Evolutionary conservation across 1,140 invertebrate species (phyloP).

Genomic region (Drosophila ananassae): DNA sequence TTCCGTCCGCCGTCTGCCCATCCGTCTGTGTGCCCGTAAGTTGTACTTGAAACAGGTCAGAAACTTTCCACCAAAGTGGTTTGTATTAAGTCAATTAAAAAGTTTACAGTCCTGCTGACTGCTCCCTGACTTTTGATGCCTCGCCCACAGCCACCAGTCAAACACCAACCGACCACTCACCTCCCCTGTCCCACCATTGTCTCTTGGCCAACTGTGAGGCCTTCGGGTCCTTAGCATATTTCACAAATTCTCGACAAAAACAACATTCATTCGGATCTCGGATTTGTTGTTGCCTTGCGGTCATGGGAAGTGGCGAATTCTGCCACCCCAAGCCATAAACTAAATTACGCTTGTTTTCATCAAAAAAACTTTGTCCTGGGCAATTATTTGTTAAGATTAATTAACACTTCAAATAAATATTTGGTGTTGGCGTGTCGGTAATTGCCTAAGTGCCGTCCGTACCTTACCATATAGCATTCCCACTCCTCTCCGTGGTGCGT

Average conservation of each 20-base stretch:
- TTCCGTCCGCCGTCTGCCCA: constrained; percentile 17
- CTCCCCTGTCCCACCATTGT: not conserved
- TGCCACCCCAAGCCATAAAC: constrained; percentile 56
- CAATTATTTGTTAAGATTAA: constrained; percentile 82
- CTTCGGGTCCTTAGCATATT: constrained; percentile 67
- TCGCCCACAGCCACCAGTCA: constrained; percentile 5
- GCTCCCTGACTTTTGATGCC: constrained; percentile 77
- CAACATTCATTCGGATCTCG: constrained; percentile 59
- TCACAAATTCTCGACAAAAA: constrained; percentile 61
- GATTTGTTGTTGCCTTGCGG: constrained; percentile 56
- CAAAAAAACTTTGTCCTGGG: constrained; percentile 73
- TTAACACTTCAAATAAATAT: constrained; percentile 82
- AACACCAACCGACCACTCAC: not conserved
- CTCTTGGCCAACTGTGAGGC: constrained; percentile 18
- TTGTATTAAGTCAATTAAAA: constrained; percentile 83
- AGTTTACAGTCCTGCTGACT: constrained; percentile 80
- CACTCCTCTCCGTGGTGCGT: not conserved
- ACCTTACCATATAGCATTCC: constrained; percentile 15
- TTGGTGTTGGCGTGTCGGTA: constrained; percentile 63
- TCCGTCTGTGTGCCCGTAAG: constrained; percentile 39
- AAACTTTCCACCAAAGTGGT: constrained; percentile 81
- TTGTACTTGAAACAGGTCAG: constrained; percentile 79
- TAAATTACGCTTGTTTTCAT: constrained; percentile 81
- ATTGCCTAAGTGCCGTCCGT: constrained; percentile 56
- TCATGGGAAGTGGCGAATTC: not conserved